phyloP scores from a whole-genome alignment of 2,888 invertebrate genomes.

The Adineta ricciae region DNA sequence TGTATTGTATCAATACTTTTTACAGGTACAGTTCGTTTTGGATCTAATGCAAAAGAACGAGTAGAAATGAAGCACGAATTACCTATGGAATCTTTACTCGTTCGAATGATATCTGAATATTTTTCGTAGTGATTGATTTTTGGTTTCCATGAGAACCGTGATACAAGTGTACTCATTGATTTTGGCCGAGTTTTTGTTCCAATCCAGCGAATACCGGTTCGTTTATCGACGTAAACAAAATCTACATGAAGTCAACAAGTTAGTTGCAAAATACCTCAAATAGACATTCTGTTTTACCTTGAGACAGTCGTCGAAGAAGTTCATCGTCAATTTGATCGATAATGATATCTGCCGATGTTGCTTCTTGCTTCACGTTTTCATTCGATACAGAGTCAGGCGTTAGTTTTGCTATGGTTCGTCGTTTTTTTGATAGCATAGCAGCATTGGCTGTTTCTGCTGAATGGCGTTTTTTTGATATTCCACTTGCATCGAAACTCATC shows the following conservation, averaged over 20 bases:
- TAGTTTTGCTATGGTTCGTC: background rate
- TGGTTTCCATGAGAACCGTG: conserved; percentile 20
- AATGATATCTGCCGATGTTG: background rate
- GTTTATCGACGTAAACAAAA: background rate
- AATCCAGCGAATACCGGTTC: conserved; percentile 1
- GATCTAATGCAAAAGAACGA: background rate
- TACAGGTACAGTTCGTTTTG: background rate
- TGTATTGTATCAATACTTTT: background rate
- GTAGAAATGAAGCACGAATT: too few relatives aligned
- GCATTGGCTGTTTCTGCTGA: background rate
- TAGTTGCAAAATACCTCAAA: background rate
- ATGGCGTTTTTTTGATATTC: background rate
- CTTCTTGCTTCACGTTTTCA: background rate
- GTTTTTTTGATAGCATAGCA: background rate
- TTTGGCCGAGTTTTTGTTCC: background rate
- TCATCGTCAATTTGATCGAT: conserved; percentile 19
- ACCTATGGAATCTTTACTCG: background rate
- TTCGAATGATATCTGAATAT: conserved; percentile 3
- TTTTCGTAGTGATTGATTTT: conserved; percentile 17
- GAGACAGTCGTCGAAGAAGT: background rate
- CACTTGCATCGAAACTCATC: background rate
- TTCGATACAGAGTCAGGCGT: background rate
- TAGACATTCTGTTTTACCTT: background rate
- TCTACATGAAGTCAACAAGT: background rate
- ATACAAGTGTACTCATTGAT: background rate